Base-by-base conservation (phyloP, 2,797 vertebrate species). In the Knipowitschia caucasica region DNA sequence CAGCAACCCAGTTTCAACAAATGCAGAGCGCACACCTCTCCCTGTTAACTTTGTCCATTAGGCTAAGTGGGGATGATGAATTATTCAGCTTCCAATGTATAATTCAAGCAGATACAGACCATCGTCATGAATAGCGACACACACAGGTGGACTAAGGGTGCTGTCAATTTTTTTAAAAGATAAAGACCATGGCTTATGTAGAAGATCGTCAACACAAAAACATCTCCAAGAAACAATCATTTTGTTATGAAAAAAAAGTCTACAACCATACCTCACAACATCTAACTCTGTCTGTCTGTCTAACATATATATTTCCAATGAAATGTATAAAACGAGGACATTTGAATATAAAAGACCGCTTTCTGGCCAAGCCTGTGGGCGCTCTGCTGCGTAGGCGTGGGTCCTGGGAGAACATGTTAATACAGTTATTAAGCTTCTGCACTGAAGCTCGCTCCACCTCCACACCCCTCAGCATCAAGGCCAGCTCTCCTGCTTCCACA, bases 381-480 rank as follows among this genome's bases (percentile, higher is more conserved):
- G 44, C 46, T 26, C 38, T 2, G 33, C 61, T 59, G 69, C 61
- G 82, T 76, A 81, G 80, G 82, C 78, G 73, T 65, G 60, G 43
- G 51, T 82, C 88, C 81, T 71, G 49, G 52, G 84, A 84, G 84
- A 87, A 65, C 68, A 78, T 80, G 82, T 82, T 88, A 88, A 88
- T 88, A 78, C 82, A 82, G 78, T 87, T 85, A 87, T 83, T 87
- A 89, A 87, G 88, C 77, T 86, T 86, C 84, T 83, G 80, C 63
- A 82, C 73, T 75, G 80, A 85, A 81, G 80, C 71, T 66, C 67
- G 72, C 81, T 81, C 83, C 77, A 85, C 80, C 84, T 82, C 75
- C 60, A 43, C 77, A 84, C 68, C 77, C 76, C 76, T 65, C 64
- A 53, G 80, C 75, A 83, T 85, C 84, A 84, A 85, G 81, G 82